phyloP scores from a whole-genome alignment of 2,888 invertebrate genomes.

The Endomychus coccineus region DNA sequence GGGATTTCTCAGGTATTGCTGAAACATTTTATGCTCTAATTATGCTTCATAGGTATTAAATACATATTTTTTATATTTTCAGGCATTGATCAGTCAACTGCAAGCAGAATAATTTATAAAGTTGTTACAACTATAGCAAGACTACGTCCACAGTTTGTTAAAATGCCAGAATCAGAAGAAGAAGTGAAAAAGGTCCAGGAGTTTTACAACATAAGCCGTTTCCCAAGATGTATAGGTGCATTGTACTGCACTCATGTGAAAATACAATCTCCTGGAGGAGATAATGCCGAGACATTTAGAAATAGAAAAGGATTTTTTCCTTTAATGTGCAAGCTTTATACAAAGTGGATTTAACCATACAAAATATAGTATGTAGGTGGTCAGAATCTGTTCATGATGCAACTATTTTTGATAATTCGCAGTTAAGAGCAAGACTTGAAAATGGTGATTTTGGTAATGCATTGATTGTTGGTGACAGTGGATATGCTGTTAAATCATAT shows the following conservation, averaged over 20 bases:
- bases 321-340: conserved; percentile 30
- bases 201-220: conserved; percentile 11
- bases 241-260: conserved; percentile 28
- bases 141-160: background rate
- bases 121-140: conserved; percentile 2
- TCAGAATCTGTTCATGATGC: conserved; percentile 4
- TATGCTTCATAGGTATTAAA: too few species aligned
- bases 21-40: too few species aligned
- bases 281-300: conserved; percentile 25
- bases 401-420: conserved; percentile 1
- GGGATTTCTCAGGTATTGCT: too few species aligned
- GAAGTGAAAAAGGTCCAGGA: conserved; percentile 3
- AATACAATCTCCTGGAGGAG: conserved; percentile 27
- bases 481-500: background rate
- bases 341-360: conserved; percentile 16
- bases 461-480: background rate
- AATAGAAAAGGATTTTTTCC: too few species aligned
- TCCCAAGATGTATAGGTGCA: conserved; percentile 19
- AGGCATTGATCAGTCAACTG: conserved; percentile 5
- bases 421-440: conserved; percentile 1
- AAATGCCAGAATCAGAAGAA: background rate
- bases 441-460: background rate
- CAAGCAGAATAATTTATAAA: conserved; percentile 2
- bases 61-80: too few species aligned
- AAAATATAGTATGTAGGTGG: conserved; percentile 16